Conservation (phyloP, 2,888 invertebrate species). For the Octodonta nipae region DNA sequence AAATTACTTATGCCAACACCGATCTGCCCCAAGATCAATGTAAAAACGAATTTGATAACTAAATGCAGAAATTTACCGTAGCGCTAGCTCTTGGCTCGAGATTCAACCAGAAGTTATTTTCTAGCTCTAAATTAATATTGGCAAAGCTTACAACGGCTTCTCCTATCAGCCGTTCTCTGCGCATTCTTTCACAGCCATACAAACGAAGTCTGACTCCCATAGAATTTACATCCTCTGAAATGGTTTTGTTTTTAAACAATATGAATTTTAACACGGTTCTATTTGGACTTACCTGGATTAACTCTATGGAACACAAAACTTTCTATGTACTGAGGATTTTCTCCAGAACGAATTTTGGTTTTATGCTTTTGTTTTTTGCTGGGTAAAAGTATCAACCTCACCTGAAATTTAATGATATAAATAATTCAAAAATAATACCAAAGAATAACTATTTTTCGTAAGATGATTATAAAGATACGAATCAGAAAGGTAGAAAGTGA, state of each 20-base stretch:
- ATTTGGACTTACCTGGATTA: conserved; percentile 53
- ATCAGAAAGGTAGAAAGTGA: too few relatives aligned
- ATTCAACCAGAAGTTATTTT: conserved; percentile 81
- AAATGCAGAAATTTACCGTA: conserved; percentile 31
- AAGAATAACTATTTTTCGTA: too few relatives aligned
- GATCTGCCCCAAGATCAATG: too few relatives aligned
- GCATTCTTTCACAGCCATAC: conserved; percentile 86
- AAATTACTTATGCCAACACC: too few relatives aligned
- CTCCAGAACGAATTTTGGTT: conserved; percentile 81
- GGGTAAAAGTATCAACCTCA: conserved; percentile 75
- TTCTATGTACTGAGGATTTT: conserved; percentile 86
- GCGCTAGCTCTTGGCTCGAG: conserved; percentile 58
- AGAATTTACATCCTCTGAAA: conserved; percentile 76
- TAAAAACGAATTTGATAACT: conserved; percentile 8
- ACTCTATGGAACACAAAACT: conserved; percentile 82
- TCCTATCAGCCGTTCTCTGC: conserved; percentile 80
- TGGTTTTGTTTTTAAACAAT: too few relatives aligned
- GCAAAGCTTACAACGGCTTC: conserved; percentile 84
- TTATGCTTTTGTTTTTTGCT: conserved; percentile 89
- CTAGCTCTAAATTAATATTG: conserved; percentile 75
- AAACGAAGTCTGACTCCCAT: conserved; percentile 81
- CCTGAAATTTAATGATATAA: too few relatives aligned
- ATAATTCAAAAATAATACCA: too few relatives aligned
- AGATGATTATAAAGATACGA: too few relatives aligned
- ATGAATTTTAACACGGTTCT: too few relatives aligned